phyloP scores from a whole-genome alignment of 2,113 vertebrate species.

The Semnopithecus entellus region DNA sequence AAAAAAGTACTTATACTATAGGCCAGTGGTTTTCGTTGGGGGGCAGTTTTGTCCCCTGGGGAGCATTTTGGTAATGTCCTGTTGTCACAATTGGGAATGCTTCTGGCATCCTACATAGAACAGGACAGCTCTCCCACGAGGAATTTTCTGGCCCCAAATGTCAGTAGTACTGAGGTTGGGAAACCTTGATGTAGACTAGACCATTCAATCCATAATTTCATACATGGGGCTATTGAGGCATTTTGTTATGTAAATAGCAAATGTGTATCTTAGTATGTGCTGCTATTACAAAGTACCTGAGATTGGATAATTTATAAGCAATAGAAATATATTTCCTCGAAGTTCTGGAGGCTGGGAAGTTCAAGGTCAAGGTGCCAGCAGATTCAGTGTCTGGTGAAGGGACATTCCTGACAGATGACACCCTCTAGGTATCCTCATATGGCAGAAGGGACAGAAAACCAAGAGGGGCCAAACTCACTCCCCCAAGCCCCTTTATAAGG shows the following conservation, averaged over 20 bases:
- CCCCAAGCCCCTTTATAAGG: background rate
- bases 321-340: background rate
- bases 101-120: background rate
- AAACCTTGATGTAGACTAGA: background rate
- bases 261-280: background rate
- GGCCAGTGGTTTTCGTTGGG: background rate
- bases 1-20: background rate
- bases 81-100: background rate
- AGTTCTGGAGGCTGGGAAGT: background rate
- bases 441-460: background rate
- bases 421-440: background rate
- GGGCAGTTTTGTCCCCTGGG: background rate
- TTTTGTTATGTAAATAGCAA: background rate
- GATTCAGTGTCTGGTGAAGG: background rate
- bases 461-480: background rate
- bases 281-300: background rate
- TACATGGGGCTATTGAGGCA: background rate
- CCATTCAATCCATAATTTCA: background rate
- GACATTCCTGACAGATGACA: background rate
- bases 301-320: no score
- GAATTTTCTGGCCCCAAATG: background rate
- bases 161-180: background rate
- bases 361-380: background rate
- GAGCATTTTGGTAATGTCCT: background rate
- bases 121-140: background rate